A percentile compares a stretch with the other conserved stretches of the same genome.
Evolutionary conservation across 2,888 invertebrate species (phyloP).

Genomic region (Heteromyza rotundicornis): DNA sequence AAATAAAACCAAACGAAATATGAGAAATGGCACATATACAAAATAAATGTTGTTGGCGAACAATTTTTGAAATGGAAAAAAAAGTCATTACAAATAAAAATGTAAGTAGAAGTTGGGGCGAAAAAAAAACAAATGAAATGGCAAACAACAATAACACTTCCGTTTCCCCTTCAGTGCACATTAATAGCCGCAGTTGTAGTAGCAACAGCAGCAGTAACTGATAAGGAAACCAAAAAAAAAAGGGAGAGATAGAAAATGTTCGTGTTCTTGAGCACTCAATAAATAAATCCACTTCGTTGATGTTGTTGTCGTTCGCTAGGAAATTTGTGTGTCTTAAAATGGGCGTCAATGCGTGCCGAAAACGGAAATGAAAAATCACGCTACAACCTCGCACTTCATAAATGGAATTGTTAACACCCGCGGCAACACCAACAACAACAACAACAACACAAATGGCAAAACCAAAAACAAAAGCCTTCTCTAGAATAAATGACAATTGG

Average conservation of each 20-base stretch:
- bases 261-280: constrained; percentile 17
- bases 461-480: too few species aligned
- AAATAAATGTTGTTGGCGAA: too few species aligned
- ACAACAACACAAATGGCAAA: background rate
- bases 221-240: constrained; percentile 3
- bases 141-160: constrained; percentile 6
- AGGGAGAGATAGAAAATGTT: too few species aligned
- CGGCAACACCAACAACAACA: constrained; percentile 1
- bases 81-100: background rate
- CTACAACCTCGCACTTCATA: constrained; percentile 25
- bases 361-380: constrained; percentile 21
- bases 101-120: too few species aligned
- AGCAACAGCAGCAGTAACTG: constrained; percentile 1
- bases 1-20: too few species aligned
- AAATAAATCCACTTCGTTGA: constrained; percentile 7
- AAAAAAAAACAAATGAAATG: background rate
- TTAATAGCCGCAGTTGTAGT: constrained; percentile 18
- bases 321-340: background rate
- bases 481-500: constrained; percentile 17
- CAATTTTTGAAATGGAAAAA: background rate
- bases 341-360: background rate
- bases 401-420: constrained; percentile 17
- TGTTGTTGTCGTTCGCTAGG: constrained; percentile 1
- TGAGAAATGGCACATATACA: too few species aligned
- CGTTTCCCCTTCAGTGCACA: constrained; percentile 21